Evolutionary conservation across 2,113 vertebrate species (phyloP), one percentile per base, ranked within the genome.

Genomic region (Hymenochirus boettgeri): DNA sequence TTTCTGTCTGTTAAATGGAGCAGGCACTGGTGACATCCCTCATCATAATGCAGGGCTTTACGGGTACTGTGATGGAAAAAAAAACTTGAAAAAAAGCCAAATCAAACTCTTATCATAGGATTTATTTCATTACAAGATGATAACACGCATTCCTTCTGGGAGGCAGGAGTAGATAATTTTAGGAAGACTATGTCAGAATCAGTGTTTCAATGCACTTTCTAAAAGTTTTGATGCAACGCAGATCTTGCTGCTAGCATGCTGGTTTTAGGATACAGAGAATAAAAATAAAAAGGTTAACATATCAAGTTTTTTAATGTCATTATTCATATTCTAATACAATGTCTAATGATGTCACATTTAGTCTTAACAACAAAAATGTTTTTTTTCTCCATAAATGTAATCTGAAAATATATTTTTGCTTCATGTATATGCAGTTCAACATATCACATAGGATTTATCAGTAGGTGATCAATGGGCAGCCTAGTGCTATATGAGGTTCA

Each of bases 151-250:
- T 66, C 54, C 61, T 62, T 69, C 57, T 72, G 59, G 57, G 18
- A 31, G 55, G 48, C 64, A 8, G 72, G 51, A 39, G 52, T 65
- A 63, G 5, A 70, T 77, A 75, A 74, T 76, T 77, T 70, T 72
- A 82, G 79, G 82, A 83, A 84, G 81, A 83, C 82, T 82, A 80
- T 74, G 71, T 78, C 75, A 79, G 75, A 77, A 42, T 75, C 71
- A 75, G 74, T 60, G 74, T 73, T 80, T 77, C 74, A 79, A 71
- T 69, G 46, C 52, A 25, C 25, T 19, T 56, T 47, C 17, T 9
- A 77, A 76, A 76, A 64, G 69, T 35, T 7, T 50, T 50, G 26
- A 46, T 35, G 69, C 13, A 24, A 67, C 66, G 71, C 71, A 60
- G 69, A 71, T 33, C 52, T 64, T 60, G 24, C 58, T 60, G 50